Evolutionary conservation across 2,888 invertebrate genomes (phyloP).

Genomic region (Melieria crassipennis): DNA sequence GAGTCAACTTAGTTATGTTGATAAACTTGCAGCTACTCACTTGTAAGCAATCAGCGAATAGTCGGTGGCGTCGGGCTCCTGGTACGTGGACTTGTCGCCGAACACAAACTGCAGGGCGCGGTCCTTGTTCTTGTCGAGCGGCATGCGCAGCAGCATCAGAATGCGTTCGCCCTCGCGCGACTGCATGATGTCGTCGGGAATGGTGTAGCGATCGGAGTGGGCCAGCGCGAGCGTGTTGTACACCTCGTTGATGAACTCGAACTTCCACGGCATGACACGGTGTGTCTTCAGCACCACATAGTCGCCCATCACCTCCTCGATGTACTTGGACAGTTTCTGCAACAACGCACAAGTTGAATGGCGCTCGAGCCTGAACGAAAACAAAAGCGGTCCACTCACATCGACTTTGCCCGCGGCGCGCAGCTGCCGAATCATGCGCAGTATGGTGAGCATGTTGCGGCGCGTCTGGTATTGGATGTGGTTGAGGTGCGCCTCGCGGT

Average conservation of each 20-base stretch:
- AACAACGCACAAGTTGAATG: background rate
- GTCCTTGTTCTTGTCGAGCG: constrained; percentile 51
- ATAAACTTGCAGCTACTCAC: constrained; percentile 41
- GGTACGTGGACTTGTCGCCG: constrained; percentile 54
- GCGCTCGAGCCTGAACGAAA: background rate
- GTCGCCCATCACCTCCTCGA: constrained; percentile 59
- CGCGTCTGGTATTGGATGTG: constrained; percentile 59
- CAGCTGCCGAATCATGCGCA: constrained; percentile 50
- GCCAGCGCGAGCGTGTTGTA: constrained; percentile 60
- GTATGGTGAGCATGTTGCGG: constrained; percentile 54
- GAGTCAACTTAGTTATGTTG: background rate
- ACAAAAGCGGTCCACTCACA: constrained; percentile 41
- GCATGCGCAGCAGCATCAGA: constrained; percentile 45
- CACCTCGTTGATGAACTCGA: constrained; percentile 62
- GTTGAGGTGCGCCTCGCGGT: constrained; percentile 50
- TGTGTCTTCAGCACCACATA: constrained; percentile 59
- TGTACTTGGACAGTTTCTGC: constrained; percentile 54
- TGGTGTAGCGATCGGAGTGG: constrained; percentile 55
- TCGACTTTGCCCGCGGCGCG: constrained; percentile 46
- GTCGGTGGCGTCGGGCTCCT: constrained; percentile 49
- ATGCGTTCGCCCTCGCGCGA: constrained; percentile 38
- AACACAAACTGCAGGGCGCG: constrained; percentile 49
- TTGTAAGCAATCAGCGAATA: constrained; percentile 48
- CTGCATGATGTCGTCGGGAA: constrained; percentile 40
- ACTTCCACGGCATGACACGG: constrained; percentile 64